phyloP scores from a whole-genome alignment of 2,797 vertebrate genomes.

The Cyprinodon diabolis region DNA sequence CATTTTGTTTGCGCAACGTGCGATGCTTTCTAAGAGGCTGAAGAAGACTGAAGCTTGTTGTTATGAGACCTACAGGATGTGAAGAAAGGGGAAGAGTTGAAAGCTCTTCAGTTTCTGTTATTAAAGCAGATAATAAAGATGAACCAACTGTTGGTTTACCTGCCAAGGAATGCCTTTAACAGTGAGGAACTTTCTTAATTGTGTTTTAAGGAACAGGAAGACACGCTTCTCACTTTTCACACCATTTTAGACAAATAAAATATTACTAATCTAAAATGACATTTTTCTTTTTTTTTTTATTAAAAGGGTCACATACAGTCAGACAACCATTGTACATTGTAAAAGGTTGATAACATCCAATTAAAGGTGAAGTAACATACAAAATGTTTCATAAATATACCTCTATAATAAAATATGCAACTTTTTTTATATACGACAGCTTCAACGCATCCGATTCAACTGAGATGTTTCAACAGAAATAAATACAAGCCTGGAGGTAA shows the following conservation, averaged over 20 bases:
- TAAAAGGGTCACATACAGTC: conserved; percentile 61
- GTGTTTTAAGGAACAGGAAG: conserved; percentile 9
- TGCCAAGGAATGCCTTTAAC: conserved; percentile 65
- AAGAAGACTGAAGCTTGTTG: conserved; percentile 98
- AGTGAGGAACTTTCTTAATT: conserved; percentile 22
- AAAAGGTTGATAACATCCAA: conserved; percentile 56
- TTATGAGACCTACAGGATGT: conserved; percentile 97
- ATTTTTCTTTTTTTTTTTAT: conserved; percentile 41
- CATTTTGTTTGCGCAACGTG: conserved; percentile 73
- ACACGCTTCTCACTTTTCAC: conserved; percentile 16
- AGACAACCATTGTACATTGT: conserved; percentile 58
- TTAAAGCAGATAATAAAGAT: conserved; percentile 49
- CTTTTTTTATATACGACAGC: conserved; percentile 52
- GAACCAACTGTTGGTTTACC: conserved; percentile 57
- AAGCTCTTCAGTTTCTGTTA: conserved; percentile 73
- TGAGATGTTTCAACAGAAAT: conserved; percentile 46
- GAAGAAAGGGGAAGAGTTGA: conserved; percentile 87
- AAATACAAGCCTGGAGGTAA: conserved; percentile 57
- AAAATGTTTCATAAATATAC: conserved; percentile 74
- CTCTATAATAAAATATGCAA: conserved; percentile 77
- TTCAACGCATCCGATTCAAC: conserved; percentile 29
- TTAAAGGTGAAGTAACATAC: conserved; percentile 43
- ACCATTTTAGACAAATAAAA: conserved; percentile 48
- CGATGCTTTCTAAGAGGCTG: conserved; percentile 90
- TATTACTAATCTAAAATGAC: conserved; percentile 70